phyloP scores from a whole-genome alignment of 2,113 vertebrate genomes.

The Nothoprocta pentlandii region DNA sequence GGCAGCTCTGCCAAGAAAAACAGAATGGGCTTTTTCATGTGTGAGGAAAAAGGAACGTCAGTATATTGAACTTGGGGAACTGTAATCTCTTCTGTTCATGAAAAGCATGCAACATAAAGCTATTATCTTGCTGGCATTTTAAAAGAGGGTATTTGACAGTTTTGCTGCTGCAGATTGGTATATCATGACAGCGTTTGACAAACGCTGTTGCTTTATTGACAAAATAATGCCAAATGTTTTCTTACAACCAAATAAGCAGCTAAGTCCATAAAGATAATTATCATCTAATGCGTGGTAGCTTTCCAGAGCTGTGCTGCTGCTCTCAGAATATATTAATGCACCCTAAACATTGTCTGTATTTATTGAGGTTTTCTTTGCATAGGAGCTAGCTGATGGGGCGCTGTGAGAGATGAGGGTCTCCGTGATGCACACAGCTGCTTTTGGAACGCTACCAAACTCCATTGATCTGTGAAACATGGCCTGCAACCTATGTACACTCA shows the following conservation, averaged over 20 bases:
- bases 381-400: background rate
- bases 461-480: background rate
- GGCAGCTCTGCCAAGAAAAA: conserved; percentile 39
- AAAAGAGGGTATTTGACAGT: background rate
- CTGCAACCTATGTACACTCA: background rate
- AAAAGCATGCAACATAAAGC: conserved; percentile 25
- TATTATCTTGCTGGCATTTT: conserved; percentile 16
- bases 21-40: conserved; percentile 59
- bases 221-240: conserved; percentile 56
- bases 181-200: conserved; percentile 51
- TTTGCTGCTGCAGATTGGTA: conserved; percentile 1
- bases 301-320: background rate
- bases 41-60: conserved; percentile 36
- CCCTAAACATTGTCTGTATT: background rate
- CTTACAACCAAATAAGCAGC: background rate
- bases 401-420: background rate
- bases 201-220: conserved; percentile 50
- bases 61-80: conserved; percentile 10
- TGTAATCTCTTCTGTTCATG: conserved; percentile 2
- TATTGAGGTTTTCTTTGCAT: background rate
- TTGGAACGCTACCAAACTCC: background rate
- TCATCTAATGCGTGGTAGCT: accelerated
- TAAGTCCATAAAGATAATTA: background rate
- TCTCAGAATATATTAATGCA: background rate
- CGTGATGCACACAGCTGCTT: background rate